Evolutionary conservation across 1,140 invertebrate species (phyloP), one percentile per base, ranked within the genome.

Genomic region (Lethocerus indicus): DNA sequence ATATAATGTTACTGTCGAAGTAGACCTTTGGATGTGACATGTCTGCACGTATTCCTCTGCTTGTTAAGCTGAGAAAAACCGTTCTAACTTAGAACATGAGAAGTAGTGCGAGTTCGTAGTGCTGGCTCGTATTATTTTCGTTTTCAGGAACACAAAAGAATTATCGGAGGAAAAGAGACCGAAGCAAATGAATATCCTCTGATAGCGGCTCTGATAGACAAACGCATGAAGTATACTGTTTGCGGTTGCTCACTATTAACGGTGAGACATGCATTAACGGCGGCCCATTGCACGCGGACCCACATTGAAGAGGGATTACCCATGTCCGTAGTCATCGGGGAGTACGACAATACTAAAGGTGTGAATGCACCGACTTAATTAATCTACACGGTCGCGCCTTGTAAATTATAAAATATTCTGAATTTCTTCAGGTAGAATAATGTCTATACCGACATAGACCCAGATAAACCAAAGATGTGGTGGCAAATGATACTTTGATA

Each of bases 121-220:
- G n/a, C n/a, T n/a, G n/a, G n/a, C n/a, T n/a, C n/a, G n/a, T n/a
- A n/a, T n/a, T n/a, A n/a, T n/a, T n/a, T n/a, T n/a, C n/a, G n/a
- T n/a, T n/a, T n/a, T n/a, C n/a, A 40, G 37, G 37, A 20, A 40
- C 16, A 16, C n/a, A 16, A n/a, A 7, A 5, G 37, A 5, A 86
- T 87, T n/a, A 78, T 85, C 0, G 81, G 79, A 3, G 81, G 79
- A 14, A 70, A 72, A 47, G 77, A 79, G 2, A 67, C 65, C 25
- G 63, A 75, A 49, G 79, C 83, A 57, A 32, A 49, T 23, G 83
- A 86, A 59, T 85, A 81, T 62, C 84, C 85, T 1, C 87, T 83
- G 83, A 81, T 85, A 71, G 81, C 72, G 0, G 73, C 78, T 35
- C 63, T 89, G 35, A 77, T 75, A 2, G 84, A 87, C 61, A 75